Evolutionary conservation across 2,888 invertebrate genomes (phyloP).

Genomic region (Diadromus collaris): DNA sequence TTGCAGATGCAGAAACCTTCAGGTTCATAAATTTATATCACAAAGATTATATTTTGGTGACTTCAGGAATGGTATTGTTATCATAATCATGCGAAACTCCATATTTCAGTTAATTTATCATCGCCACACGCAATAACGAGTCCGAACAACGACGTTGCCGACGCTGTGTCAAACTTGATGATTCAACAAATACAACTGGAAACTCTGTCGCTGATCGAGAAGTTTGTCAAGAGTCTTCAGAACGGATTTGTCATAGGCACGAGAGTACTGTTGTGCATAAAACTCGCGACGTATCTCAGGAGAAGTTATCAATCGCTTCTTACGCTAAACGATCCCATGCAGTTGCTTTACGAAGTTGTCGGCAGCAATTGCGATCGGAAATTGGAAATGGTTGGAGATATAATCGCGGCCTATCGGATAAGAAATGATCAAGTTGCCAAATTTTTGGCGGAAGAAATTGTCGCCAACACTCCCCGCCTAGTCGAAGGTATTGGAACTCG

Average conservation of each 20-base stretch:
- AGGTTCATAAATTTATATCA: too few species aligned
- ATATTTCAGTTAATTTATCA: conserved; percentile 56
- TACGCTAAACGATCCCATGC: conserved; percentile 80
- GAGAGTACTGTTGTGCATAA: conserved; percentile 82
- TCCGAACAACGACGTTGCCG: conserved; percentile 14
- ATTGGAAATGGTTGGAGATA: conserved; percentile 83
- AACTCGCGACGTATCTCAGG: conserved; percentile 82
- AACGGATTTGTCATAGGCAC: conserved; percentile 82
- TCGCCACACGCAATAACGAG: conserved; percentile 51
- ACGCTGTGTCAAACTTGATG: conserved; percentile 25
- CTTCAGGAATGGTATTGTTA: background rate
- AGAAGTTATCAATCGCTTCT: conserved; percentile 82
- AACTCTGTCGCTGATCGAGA: conserved; percentile 70
- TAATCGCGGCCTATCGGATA: conserved; percentile 82
- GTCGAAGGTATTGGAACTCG: conserved; percentile 70
- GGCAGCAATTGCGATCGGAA: conserved; percentile 82
- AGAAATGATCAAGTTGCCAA: conserved; percentile 82
- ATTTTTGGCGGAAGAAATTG: conserved; percentile 85
- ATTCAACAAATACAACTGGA: conserved; percentile 69
- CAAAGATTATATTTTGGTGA: background rate
- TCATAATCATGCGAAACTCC: background rate
- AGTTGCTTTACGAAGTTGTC: conserved; percentile 81
- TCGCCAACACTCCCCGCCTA: conserved; percentile 75
- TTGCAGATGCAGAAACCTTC: too few species aligned
- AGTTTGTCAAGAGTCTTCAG: conserved; percentile 76